phyloP scores from a whole-genome alignment of 2,797 vertebrate species.

The Rhynchotus rufescens region DNA sequence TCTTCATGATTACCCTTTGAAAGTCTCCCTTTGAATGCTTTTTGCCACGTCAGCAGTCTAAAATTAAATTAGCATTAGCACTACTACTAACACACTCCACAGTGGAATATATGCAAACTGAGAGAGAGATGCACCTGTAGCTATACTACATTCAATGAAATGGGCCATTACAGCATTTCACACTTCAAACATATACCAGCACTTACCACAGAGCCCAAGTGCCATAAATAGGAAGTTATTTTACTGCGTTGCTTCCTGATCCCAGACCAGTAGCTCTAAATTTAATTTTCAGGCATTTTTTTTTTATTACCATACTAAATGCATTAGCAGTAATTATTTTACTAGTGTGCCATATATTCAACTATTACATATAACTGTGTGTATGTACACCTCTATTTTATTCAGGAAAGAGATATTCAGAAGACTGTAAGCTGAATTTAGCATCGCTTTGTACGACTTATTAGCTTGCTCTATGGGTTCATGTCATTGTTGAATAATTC shows the following conservation, averaged over 20 bases:
- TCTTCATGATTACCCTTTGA: not conserved
- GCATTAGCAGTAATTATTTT: constrained; percentile 2
- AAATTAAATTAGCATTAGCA: not conserved
- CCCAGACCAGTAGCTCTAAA: not conserved
- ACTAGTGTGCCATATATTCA: not conserved
- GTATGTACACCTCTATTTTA: not conserved
- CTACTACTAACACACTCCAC: not conserved
- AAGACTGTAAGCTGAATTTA: not conserved
- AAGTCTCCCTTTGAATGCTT: not conserved
- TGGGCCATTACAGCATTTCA: rapidly evolving
- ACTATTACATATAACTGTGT: not conserved
- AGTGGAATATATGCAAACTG: not conserved
- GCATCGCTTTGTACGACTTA: not conserved
- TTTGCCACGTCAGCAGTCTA: not conserved
- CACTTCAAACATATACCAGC: not conserved
- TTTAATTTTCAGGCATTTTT: not conserved
- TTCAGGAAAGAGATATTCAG: not conserved
- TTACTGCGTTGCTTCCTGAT: not conserved
- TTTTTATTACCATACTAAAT: not conserved
- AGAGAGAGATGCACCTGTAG: not conserved
- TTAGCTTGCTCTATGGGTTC: not conserved
- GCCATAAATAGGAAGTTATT: not conserved
- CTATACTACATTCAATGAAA: not conserved
- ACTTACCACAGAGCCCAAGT: not conserved
- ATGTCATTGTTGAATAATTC: constrained; percentile 59